Evolutionary conservation across 2,797 vertebrate genomes (phyloP).

Genomic region (Dermochelys coriacea): DNA sequence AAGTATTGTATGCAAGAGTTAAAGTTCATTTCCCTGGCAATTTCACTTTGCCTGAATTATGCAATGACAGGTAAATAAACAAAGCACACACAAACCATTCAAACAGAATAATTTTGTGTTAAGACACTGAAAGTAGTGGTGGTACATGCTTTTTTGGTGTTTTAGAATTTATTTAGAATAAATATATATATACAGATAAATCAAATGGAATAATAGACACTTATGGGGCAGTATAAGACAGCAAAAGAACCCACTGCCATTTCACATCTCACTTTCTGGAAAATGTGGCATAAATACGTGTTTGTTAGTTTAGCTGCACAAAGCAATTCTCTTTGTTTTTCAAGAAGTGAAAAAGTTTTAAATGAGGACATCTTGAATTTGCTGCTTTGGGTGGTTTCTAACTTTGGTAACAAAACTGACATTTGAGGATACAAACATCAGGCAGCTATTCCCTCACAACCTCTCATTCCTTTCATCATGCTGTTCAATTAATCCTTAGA

Average conservation of each 20-base stretch:
- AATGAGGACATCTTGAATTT: constrained; percentile 60
- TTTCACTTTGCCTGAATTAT: background rate
- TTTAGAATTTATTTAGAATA: constrained; percentile 21
- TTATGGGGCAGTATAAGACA: background rate
- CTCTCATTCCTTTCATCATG: constrained; percentile 46
- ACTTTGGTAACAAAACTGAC: constrained; percentile 67
- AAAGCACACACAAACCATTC: background rate
- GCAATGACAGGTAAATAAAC: background rate
- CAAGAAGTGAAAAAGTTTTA: constrained; percentile 45
- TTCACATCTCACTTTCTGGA: background rate
- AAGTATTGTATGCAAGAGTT: background rate
- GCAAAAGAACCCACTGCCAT: constrained; percentile 20
- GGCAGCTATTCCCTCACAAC: constrained; percentile 49
- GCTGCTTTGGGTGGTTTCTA: constrained; percentile 67
- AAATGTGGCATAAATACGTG: background rate
- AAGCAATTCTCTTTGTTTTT: constrained; percentile 16
- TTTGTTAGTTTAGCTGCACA: background rate
- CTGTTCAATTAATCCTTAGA: constrained; percentile 44
- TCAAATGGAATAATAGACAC: background rate
- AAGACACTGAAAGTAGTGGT: background rate
- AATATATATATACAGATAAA: constrained; percentile 6
- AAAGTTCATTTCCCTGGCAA: background rate
- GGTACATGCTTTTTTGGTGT: background rate
- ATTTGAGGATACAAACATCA: constrained; percentile 67
- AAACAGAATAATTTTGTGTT: rapidly evolving